Evolutionary conservation across 2,888 invertebrate genomes (phyloP).

Genomic region (Melinaea marsaeus): DNA sequence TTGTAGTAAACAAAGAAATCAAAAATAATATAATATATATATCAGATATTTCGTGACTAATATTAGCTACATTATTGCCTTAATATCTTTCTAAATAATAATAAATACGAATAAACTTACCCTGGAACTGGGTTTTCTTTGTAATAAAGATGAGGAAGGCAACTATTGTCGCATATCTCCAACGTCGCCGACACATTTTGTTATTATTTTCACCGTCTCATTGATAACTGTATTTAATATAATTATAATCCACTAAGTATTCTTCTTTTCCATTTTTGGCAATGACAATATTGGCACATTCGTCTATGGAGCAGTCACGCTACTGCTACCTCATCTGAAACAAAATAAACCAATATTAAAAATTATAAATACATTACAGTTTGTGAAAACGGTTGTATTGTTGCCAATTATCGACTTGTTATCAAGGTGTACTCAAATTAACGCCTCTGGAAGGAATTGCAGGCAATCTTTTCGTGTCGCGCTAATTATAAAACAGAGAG

Average conservation of each 20-base stretch:
- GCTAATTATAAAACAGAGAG: constrained; percentile 18
- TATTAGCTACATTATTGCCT: not conserved
- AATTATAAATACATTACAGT: constrained; percentile 11
- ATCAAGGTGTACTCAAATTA: constrained; percentile 10
- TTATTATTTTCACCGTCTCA: constrained; percentile 66
- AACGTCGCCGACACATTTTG: constrained; percentile 70
- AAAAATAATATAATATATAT: not conserved
- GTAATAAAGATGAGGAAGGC: constrained; percentile 65
- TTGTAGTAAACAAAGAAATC: no score
- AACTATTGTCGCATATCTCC: constrained; percentile 66
- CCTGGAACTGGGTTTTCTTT: constrained; percentile 69
- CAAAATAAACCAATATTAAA: constrained; percentile 40
- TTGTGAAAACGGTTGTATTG: not conserved
- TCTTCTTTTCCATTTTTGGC: constrained; percentile 27
- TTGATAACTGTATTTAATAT: constrained; percentile 42
- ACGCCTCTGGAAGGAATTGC: not conserved
- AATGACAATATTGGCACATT: constrained; percentile 30
- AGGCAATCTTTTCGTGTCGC: constrained; percentile 15
- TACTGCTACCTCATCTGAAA: constrained; percentile 64
- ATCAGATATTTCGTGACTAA: no score
- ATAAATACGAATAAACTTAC: constrained; percentile 39
- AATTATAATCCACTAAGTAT: constrained; percentile 18
- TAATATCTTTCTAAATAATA: not conserved
- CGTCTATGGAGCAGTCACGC: constrained; percentile 48
- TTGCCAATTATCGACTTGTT: constrained; percentile 23